Evolutionary conservation across 2,113 vertebrate genomes (phyloP).

Genomic region (Alligator sinensis): DNA sequence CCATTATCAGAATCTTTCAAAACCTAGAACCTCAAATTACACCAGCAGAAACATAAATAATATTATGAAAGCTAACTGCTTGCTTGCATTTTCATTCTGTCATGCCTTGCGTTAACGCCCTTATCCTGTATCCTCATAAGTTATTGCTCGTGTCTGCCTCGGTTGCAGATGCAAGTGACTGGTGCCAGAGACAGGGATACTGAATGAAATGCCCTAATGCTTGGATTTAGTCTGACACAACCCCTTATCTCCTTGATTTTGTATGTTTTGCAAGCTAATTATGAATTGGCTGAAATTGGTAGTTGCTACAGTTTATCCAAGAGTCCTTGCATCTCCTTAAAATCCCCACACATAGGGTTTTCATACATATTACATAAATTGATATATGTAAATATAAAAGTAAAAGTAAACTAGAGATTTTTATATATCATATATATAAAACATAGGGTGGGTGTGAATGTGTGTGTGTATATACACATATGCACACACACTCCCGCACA

Average conservation of each 20-base stretch:
- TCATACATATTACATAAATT: too few species aligned
- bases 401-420: too few species aligned
- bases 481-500: not conserved
- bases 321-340: not conserved
- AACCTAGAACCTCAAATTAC: not conserved
- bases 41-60: not conserved
- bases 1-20: not conserved
- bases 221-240: not conserved
- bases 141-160: not conserved
- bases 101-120: not conserved
- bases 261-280: not conserved
- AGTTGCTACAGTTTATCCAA: not conserved
- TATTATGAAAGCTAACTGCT: not conserved
- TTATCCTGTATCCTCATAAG: not conserved
- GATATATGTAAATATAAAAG: too few species aligned
- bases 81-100: not conserved
- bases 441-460: too few species aligned
- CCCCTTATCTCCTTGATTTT: not conserved
- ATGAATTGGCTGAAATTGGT: not conserved
- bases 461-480: too few species aligned
- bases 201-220: not conserved
- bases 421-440: too few species aligned
- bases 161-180: not conserved
- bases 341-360: not conserved
- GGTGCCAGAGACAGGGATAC: not conserved